A percentile compares a stretch with the other conserved stretches of the same genome.
These are phyloP conservation scores for Melipona quadrifasciata DNA, from an alignment of 1,140 invertebrate genomes.

Conservation along the genomic window DNA sequence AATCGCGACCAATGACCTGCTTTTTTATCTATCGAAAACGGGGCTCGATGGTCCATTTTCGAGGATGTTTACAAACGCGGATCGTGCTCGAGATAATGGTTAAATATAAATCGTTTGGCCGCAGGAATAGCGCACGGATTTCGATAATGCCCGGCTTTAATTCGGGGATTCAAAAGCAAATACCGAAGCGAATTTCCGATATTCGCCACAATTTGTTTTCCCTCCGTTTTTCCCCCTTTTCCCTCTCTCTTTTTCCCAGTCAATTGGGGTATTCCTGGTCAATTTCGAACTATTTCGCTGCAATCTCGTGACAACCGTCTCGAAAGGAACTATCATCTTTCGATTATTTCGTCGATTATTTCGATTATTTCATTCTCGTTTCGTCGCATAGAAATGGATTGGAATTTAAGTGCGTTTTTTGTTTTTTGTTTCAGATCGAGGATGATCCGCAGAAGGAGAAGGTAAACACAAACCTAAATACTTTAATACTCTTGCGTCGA, in stretches of 20 bases:
- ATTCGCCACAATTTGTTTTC: background rate
- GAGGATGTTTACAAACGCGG: slow-evolving; percentile 38
- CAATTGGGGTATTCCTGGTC: background rate
- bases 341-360: background rate
- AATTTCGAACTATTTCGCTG: background rate
- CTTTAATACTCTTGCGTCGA: background rate
- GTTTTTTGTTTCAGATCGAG: slow-evolving; percentile 30
- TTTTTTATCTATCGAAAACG: slow-evolving; percentile 39
- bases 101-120: slow-evolving; percentile 32
- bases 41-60: background rate
- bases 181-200: slow-evolving; percentile 2
- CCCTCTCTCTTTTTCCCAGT: background rate
- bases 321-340: too few relatives aligned
- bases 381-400: background rate
- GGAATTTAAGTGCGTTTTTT: background rate
- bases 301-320: too few relatives aligned
- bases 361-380: background rate
- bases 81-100: slow-evolving; percentile 36
- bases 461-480: background rate
- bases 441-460: slow-evolving; percentile 40
- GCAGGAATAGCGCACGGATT: slow-evolving; percentile 12
- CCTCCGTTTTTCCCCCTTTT: background rate
- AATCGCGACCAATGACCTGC: slow-evolving; percentile 19
- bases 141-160: slow-evolving; percentile 12
- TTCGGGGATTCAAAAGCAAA: background rate